Evolutionary conservation across 2,113 vertebrate genomes (phyloP).

Genomic region (Microcebus tavaratra): DNA sequence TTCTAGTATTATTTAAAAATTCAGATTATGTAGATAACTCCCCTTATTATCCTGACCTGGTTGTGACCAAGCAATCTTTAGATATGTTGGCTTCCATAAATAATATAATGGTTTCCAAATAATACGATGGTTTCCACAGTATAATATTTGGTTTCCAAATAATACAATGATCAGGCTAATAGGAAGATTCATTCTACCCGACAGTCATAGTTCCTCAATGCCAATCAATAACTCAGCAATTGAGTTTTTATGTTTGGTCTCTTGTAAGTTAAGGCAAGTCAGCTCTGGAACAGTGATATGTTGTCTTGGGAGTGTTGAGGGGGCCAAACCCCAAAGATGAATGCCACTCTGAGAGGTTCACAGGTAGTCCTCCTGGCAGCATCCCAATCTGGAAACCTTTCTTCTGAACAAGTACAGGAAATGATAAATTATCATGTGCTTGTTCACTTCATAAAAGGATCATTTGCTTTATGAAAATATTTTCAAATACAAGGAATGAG

Average conservation of each 20-base stretch:
- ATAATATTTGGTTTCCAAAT: constrained; percentile 25
- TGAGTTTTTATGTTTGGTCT: background rate
- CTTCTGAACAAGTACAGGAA: constrained; percentile 36
- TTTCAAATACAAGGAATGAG: constrained; percentile 1
- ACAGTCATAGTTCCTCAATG: background rate
- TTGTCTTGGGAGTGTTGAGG: background rate
- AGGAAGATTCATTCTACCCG: background rate
- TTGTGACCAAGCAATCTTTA: background rate
- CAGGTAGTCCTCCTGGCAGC: background rate
- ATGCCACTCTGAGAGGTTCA: background rate
- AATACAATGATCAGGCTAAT: background rate
- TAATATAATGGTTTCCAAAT: background rate
- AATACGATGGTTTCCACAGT: background rate
- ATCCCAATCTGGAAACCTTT: constrained; percentile 22
- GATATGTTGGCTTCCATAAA: background rate
- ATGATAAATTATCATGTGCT: constrained; percentile 23
- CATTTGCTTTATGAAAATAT: constrained; percentile 14
- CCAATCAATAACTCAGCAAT: background rate
- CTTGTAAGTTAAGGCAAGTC: background rate
- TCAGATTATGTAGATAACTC: background rate
- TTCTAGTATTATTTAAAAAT: background rate
- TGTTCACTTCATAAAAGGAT: constrained; percentile 37
- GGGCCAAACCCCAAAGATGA: background rate
- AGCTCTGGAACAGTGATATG: background rate
- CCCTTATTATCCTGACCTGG: background rate